phyloP scores from a whole-genome alignment of 2,888 invertebrate genomes.

The Willowsia nigromaculata region DNA sequence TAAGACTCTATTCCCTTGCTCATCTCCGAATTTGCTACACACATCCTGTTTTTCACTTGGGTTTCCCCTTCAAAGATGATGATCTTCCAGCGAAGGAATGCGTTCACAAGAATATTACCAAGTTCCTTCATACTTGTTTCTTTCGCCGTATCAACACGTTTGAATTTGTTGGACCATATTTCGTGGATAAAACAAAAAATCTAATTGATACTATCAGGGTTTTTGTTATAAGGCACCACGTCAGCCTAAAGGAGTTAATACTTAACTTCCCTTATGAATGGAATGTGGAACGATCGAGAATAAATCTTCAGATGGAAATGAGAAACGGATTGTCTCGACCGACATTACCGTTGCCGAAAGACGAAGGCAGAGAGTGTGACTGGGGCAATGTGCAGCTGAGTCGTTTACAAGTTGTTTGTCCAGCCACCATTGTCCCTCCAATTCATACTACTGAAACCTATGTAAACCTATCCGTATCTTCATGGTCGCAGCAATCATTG shows the following conservation, averaged over 20 bases:
- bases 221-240: slow-evolving; percentile 34
- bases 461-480: background rate
- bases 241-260: background rate
- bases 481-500: slow-evolving; percentile 23
- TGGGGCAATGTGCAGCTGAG: slow-evolving; percentile 59
- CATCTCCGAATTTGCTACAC: slow-evolving; percentile 36
- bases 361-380: no score
- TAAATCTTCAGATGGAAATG: background rate
- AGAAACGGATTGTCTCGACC: background rate
- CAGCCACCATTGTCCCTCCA: slow-evolving; percentile 44
- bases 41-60: slow-evolving; percentile 44
- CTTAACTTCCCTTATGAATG: slow-evolving; percentile 54
- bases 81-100: slow-evolving; percentile 1
- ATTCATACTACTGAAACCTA: background rate
- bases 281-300: background rate
- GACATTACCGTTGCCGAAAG: background rate
- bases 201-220: slow-evolving; percentile 16
- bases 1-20: background rate
- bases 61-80: slow-evolving; percentile 20
- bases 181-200: slow-evolving; percentile 21
- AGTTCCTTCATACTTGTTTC: background rate
- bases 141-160: slow-evolving; percentile 38
- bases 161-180: slow-evolving; percentile 53
- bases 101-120: slow-evolving; percentile 18
- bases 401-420: slow-evolving; percentile 22